These are phyloP conservation scores for Ganaspis sp. DNA, from an alignment of 1,140 invertebrate genomes.

Conservation along the genomic window DNA sequence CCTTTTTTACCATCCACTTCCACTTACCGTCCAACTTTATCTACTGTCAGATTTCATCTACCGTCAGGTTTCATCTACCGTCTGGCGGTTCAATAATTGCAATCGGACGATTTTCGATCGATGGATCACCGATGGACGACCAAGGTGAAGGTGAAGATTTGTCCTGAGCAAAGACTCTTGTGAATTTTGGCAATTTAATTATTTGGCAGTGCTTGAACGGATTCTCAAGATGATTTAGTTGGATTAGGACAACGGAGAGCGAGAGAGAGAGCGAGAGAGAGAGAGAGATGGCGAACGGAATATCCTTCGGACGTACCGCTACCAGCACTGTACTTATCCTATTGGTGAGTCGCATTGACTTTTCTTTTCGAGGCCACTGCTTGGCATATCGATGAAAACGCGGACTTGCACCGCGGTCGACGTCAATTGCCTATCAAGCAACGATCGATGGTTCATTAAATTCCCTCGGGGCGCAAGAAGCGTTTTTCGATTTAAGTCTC, in stretches of 20 bases:
- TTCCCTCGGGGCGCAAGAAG: constrained; percentile 15
- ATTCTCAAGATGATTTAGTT: constrained; percentile 67
- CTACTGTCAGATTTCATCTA: too few relatives aligned
- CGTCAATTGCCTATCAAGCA: constrained; percentile 17
- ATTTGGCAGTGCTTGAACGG: not conserved
- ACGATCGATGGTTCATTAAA: constrained; percentile 26
- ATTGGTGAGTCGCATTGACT: constrained; percentile 66
- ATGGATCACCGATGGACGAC: constrained; percentile 12
- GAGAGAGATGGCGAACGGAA: constrained; percentile 72
- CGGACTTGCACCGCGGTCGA: constrained; percentile 16
- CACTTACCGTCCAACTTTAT: not conserved
- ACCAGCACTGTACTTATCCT: constrained; percentile 71
- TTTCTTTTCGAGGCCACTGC: constrained; percentile 25
- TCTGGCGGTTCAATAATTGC: not conserved
- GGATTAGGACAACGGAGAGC: constrained; percentile 53
- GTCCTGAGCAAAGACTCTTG: not conserved
- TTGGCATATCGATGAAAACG: constrained; percentile 31
- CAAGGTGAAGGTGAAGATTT: not conserved
- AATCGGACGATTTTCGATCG: not conserved
- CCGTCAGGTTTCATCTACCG: too few relatives aligned
- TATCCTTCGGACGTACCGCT: constrained; percentile 65
- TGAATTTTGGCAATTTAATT: not conserved
- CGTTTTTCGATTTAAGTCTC: constrained; percentile 4
- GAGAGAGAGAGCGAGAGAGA: constrained; percentile 56
- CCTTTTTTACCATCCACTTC: not conserved